A percentile compares a stretch with the other conserved stretches of the same genome.
These are phyloP conservation scores for Ips nitidus DNA, from an alignment of 1,140 invertebrate genomes.

Conservation along the genomic window DNA sequence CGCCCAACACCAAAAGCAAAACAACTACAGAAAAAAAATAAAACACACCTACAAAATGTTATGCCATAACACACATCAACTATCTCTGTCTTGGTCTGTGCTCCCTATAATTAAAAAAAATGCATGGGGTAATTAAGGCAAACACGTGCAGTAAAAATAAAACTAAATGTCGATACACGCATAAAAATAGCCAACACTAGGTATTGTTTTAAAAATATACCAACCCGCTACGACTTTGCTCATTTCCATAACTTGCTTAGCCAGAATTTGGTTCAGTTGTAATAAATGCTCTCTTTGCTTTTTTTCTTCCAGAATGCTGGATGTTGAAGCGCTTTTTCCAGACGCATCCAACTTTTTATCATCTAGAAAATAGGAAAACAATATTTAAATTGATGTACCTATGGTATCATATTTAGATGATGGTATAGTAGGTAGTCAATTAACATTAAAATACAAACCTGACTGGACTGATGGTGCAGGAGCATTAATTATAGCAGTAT, in stretches of 20 bases:
- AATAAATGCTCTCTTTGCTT: constrained; percentile 83
- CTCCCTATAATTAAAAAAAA: constrained; percentile 32
- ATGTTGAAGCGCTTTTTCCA: constrained; percentile 43
- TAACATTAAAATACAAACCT: constrained; percentile 2
- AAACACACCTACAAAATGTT: constrained; percentile 35
- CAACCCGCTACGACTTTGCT: constrained; percentile 90
- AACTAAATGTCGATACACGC: neutral
- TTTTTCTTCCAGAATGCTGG: constrained; percentile 68
- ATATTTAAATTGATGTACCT: constrained; percentile 4
- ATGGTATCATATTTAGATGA: neutral
- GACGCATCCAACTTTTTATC: constrained; percentile 39
- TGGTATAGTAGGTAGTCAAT: neutral
- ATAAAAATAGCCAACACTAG: too few relatives aligned
- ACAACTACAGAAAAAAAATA: neutral
- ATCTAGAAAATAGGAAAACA: constrained; percentile 28
- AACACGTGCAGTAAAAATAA: constrained; percentile 15
- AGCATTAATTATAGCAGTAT: constrained; percentile 58
- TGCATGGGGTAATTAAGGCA: constrained; percentile 25
- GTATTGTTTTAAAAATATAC: neutral
- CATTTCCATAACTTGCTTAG: constrained; percentile 91
- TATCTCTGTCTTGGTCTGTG: constrained; percentile 26
- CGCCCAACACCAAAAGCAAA: too few relatives aligned
- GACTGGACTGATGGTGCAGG: constrained; percentile 47
- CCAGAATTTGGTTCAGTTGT: constrained; percentile 86
- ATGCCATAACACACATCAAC: constrained; percentile 35